Base-by-base conservation (phyloP, 2,888 invertebrate species). In the Melolontha melolontha region DNA sequence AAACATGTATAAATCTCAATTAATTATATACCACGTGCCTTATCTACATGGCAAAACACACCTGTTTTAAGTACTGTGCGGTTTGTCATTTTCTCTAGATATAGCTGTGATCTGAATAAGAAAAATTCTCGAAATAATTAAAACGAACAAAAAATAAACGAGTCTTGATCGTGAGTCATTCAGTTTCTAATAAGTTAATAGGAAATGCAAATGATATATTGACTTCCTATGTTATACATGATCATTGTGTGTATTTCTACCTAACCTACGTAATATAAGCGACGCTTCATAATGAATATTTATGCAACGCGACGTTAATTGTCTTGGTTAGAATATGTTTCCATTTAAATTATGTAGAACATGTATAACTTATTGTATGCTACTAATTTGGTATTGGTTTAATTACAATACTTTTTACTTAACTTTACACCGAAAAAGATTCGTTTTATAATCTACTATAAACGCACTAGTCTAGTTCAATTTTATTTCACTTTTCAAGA, bases 131-230 rank as follows among this genome's bases (percentile, higher is more conserved):
- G 40, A 54, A 54, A 54, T 16, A n/a, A 39, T 12, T 34, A 16
- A 2, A n/a, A 40, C 17, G 2, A 12, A 8, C 14, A 54, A 62
- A 16, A 59, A 47, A 27, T 42, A 6, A 55, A 22, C 22, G 22
- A 34, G 6, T 22, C 57, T 12, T 14, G 1, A 16, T 11, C 11
- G 16, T 62, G 59, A 62, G 16, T 62, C 59, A 62, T 22, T 8
- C 39, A 8, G 14, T 16, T 34, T 62, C 47, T 62, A 62, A 47
- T 62, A 34, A 62, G 47, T 34, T 34, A 10, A 5, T 44, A 62
- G 59, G 59, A 62, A 62, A 34, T 62, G 47, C 34, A 34, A 62
- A 47, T 34, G 59, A 62, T 47, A 16, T 34, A 47, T 34, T 47
- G 47, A 62, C 59, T 62, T 54, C 54, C 54, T 54, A 40, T 40